Base-by-base conservation (phyloP, 2,888 invertebrate species). In the Xanthia icteritia region DNA sequence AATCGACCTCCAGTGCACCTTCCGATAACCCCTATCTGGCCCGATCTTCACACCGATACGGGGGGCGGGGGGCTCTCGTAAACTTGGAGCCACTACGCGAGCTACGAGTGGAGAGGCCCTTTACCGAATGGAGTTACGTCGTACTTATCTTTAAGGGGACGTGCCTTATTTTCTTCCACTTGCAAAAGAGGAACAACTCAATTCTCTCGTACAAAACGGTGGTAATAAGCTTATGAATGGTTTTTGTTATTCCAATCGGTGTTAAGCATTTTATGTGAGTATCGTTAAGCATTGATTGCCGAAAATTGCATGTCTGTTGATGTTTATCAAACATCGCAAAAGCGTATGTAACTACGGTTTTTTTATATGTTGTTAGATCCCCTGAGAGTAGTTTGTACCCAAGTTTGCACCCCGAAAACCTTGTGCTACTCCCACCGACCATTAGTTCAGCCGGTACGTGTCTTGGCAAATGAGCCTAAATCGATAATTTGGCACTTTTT, bases 61-160 rank as follows among this genome's bases (percentile, higher is more conserved):
- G 89, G 93, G 90, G 91, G 90, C 87, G 91, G 82, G 92, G 77
- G 89, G 96, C 88, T 95, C 96, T 91, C 86, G 80, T 88, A 87
- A 92, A 89, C 90, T 92, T 95, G 95, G 96, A 91, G 92, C 91
- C 93, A 92, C 93, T 92, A 93, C 92, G 92, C 91, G 86, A 92
- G 93, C 93, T 92, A 91, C 93, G 93, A 94, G 92, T 94, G 91
- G 94, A 96, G 95, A 95, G 96, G 94, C 95, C 95, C 96, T 96
- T 95, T 94, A 93, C 94, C 92, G 95, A 96, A 96, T 96, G 95
- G 96, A 95, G 96, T 96, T 96, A 96, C 96, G 95, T 95, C 94
- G 94, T 95, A 96, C 96, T 96, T 96, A 96, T 95, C 94, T 95
- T 94, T 95, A 95, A 95, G 95, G 93, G 93, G 94, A 94, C 94